Percentiles rank a stretch among this genome's conserved stretches.
Conservation (phyloP, 2,113 vertebrate species). For the Xyrauchen texanus region DNA sequence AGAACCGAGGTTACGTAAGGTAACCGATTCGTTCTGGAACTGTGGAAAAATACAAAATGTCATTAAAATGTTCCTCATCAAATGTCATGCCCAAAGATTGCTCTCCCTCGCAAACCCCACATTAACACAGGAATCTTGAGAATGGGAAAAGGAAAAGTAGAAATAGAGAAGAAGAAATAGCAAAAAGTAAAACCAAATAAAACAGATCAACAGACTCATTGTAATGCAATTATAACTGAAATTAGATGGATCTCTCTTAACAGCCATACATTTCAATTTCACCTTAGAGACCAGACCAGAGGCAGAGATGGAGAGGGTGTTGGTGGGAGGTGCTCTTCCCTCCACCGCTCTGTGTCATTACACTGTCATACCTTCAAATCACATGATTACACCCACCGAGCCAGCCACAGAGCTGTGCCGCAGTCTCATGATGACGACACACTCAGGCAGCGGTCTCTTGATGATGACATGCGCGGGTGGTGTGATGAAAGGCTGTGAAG, state of each 20-base stretch:
- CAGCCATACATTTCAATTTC: constrained; percentile 78
- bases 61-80: too few species aligned
- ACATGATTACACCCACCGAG: constrained; percentile 81
- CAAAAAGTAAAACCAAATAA: not conserved
- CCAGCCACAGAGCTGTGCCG: constrained; percentile 56
- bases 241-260: constrained; percentile 74
- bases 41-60: too few species aligned
- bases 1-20: too few species aligned
- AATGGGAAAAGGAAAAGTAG: not conserved
- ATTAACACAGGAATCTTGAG: too few species aligned
- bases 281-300: constrained; percentile 67
- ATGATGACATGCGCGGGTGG: constrained; percentile 55
- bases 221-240: constrained; percentile 79
- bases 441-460: constrained; percentile 48
- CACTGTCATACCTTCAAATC: constrained; percentile 80
- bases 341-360: constrained; percentile 76
- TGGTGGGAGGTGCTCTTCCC: constrained; percentile 65
- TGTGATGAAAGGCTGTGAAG: constrained; percentile 73
- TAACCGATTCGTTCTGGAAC: too few species aligned
- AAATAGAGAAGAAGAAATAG: not conserved
- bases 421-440: constrained; percentile 75
- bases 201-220: constrained; percentile 58
- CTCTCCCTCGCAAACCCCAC: too few species aligned
- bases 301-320: constrained; percentile 16
- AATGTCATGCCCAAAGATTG: too few species aligned